Evolutionary conservation across 2,113 vertebrate species (phyloP).

Genomic region (Cyanistes caeruleus): DNA sequence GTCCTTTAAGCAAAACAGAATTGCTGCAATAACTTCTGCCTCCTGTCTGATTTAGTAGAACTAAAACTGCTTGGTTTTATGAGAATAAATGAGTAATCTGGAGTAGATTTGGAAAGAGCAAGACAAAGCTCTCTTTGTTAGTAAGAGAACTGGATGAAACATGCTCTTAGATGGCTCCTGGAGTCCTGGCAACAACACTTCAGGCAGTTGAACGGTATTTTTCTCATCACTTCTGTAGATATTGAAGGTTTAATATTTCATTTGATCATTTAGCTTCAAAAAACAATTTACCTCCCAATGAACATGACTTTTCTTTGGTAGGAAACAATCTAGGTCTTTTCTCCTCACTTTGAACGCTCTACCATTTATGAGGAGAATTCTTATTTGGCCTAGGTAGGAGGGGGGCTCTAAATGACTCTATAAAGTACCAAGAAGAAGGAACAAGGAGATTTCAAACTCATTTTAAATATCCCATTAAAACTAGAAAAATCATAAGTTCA

Average conservation of each 20-base stretch:
- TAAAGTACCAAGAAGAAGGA: neutral
- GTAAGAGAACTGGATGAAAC: neutral
- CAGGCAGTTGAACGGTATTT: neutral
- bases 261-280: neutral
- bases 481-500: neutral
- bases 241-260: neutral
- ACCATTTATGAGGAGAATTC: neutral
- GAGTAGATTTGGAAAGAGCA: neutral
- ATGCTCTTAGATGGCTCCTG: neutral
- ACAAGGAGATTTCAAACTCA: neutral
- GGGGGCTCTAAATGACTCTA: accelerated
- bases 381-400: neutral
- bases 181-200: neutral
- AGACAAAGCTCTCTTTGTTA: neutral
- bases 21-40: neutral
- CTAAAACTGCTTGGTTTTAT: neutral
- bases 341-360: neutral
- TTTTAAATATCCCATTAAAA: neutral
- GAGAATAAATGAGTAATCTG: neutral
- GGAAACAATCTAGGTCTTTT: neutral
- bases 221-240: neutral
- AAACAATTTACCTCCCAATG: neutral
- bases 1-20: neutral
- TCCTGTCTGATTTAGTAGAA: neutral
- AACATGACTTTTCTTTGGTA: neutral